These are phyloP conservation scores for Agapostemon virescens DNA, from an alignment of 2,888 invertebrate species.

Conservation along the genomic window DNA sequence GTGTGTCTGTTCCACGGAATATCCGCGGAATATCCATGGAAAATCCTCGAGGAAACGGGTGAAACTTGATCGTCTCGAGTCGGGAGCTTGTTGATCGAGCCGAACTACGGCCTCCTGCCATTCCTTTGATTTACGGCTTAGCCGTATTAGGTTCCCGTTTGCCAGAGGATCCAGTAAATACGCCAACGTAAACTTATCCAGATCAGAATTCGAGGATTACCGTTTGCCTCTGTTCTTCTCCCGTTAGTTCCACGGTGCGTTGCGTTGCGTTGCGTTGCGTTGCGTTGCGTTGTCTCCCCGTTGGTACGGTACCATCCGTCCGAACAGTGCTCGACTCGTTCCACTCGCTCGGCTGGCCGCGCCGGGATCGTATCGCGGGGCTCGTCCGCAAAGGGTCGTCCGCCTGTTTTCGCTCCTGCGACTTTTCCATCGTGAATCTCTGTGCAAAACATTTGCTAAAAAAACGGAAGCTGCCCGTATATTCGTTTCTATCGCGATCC, in stretches of 20 bases:
- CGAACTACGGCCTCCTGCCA: neutral
- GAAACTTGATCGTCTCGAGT: neutral
- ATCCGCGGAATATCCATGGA: neutral
- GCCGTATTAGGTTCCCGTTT: neutral
- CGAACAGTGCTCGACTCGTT: too few species aligned
- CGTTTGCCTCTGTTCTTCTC: neutral
- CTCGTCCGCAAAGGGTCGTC: too few species aligned
- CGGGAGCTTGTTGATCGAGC: neutral
- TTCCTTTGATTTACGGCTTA: constrained; percentile 10
- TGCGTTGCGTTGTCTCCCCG: too few species aligned
- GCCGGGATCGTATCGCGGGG: too few species aligned
- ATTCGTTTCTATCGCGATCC: too few species aligned
- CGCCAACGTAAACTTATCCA: neutral
- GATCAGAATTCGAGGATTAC: constrained; percentile 8
- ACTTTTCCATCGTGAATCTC: too few species aligned
- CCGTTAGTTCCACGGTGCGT: neutral
- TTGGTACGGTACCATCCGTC: too few species aligned
- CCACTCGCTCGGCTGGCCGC: too few species aligned
- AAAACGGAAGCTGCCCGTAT: too few species aligned
- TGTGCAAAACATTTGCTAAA: too few species aligned
- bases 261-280: too few species aligned
- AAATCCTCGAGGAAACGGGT: neutral
- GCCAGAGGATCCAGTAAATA: neutral
- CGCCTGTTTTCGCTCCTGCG: too few species aligned
- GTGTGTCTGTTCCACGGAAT: neutral